Percentiles rank a stretch among this genome's conserved stretches.
phyloP scores from a whole-genome alignment of 2,113 vertebrate species.

The Thamnaconus septentrionalis region DNA sequence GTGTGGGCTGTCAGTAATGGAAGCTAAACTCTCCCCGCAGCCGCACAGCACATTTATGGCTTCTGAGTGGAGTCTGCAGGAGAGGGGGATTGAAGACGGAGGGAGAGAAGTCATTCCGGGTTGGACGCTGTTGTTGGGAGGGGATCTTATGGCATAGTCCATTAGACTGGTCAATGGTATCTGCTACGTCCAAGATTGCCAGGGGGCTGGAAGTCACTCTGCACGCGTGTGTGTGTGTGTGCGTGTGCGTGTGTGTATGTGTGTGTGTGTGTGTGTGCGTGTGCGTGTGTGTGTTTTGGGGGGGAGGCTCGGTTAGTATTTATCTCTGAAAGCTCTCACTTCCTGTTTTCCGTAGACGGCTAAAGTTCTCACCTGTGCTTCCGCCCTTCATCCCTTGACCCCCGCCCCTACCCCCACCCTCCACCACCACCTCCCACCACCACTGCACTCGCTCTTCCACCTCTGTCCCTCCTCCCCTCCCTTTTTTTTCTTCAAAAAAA shows the following conservation, averaged over 20 bases:
- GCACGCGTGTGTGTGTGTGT: slow-evolving; percentile 17
- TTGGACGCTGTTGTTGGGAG: slow-evolving; percentile 43
- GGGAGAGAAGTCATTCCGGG: slow-evolving; percentile 69
- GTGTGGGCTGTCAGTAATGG: slow-evolving; percentile 73
- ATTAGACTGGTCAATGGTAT: slow-evolving; percentile 75
- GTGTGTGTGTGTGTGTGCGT: not conserved
- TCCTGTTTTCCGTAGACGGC: slow-evolving; percentile 35
- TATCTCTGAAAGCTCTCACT: slow-evolving; percentile 28
- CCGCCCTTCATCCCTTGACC: slow-evolving; percentile 26
- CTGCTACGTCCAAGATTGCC: slow-evolving; percentile 63
- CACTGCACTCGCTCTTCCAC: not conserved
- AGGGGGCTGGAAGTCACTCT: slow-evolving; percentile 52
- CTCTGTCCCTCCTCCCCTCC: not conserved
- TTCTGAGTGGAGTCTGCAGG: slow-evolving; percentile 66
- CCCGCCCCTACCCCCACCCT: not conserved
- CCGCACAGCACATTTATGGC: slow-evolving; percentile 63
- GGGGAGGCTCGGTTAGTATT: slow-evolving; percentile 28
- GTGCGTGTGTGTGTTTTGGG: slow-evolving; percentile 7
- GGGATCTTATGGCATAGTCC: slow-evolving; percentile 72
- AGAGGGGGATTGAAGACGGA: slow-evolving; percentile 71
- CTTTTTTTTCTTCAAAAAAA: slow-evolving; percentile 12
- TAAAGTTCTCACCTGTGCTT: slow-evolving; percentile 55
- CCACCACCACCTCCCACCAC: not conserved
- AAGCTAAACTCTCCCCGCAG: slow-evolving; percentile 65
- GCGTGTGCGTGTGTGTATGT: slow-evolving; percentile 1